Conservation (phyloP, 1,140 invertebrate genomes). For the Anadara kagoshimensis region DNA sequence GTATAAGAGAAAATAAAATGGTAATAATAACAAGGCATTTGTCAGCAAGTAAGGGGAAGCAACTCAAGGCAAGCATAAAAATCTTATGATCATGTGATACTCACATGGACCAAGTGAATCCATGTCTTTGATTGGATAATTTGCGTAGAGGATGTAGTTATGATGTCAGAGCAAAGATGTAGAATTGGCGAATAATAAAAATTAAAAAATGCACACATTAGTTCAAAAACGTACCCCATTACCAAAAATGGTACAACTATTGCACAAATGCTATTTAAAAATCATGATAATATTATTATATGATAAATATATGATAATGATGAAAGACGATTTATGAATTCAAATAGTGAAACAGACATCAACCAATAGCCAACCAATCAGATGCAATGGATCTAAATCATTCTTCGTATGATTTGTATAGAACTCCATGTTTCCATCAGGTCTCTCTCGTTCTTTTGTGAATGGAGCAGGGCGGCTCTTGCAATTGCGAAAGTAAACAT, state of each 20-base stretch:
- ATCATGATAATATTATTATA: background rate
- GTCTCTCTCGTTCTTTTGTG: too few species aligned
- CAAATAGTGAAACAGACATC: too few species aligned
- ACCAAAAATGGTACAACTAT: background rate
- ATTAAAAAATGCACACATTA: constrained; percentile 8
- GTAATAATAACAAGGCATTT: constrained; percentile 9
- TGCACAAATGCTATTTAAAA: background rate
- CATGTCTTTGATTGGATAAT: constrained; percentile 59
- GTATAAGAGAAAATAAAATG: constrained; percentile 13
- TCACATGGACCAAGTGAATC: constrained; percentile 68
- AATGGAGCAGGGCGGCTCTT: too few species aligned
- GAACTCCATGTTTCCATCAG: too few species aligned
- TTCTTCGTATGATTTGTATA: too few species aligned
- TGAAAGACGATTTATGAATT: too few species aligned
- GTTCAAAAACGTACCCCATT: background rate
- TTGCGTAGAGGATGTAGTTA: background rate
- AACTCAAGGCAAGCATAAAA: constrained; percentile 32
- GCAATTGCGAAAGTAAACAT: too few species aligned
- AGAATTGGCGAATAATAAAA: constrained; percentile 10
- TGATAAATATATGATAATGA: constrained; percentile 10
- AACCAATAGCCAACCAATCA: too few species aligned
- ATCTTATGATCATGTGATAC: constrained; percentile 48
- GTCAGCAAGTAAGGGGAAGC: constrained; percentile 23
- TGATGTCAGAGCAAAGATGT: constrained; percentile 15
- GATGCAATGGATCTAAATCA: too few species aligned